These are phyloP conservation scores for Candidula unifasciata DNA, from an alignment of 2,888 invertebrate genomes.

Conservation along the genomic window DNA sequence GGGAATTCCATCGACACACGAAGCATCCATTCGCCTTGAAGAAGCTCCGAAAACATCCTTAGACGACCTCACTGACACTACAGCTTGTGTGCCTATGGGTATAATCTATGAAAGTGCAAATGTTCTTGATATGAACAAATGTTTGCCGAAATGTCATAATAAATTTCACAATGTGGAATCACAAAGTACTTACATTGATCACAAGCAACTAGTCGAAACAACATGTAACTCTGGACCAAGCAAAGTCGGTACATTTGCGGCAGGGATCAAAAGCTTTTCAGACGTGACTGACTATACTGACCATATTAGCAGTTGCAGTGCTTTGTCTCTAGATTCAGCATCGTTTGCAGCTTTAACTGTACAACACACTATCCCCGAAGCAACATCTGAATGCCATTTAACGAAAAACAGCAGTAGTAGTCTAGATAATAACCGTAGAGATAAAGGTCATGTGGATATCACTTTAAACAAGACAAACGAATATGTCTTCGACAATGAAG, in stretches of 20 bases:
- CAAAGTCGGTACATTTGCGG: background rate
- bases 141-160: background rate
- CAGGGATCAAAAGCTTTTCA: constrained; percentile 1
- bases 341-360: no score
- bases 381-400: background rate
- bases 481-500: no score
- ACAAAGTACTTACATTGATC: no score
- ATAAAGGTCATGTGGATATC: background rate
- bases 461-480: background rate
- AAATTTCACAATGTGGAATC: no score
- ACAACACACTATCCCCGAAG: background rate
- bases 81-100: background rate
- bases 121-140: background rate
- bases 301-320: constrained; percentile 14
- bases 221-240: background rate
- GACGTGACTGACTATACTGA: constrained; percentile 3
- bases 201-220: no score
- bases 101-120: no score
- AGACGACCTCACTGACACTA: background rate
- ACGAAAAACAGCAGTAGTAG: background rate
- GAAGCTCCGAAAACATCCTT: background rate
- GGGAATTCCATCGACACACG: background rate
- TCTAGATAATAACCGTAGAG: background rate
- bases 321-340: constrained; percentile 2
- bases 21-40: background rate